Base-by-base conservation (phyloP, 2,888 invertebrate species). In the Linnaemya vulpina region DNA sequence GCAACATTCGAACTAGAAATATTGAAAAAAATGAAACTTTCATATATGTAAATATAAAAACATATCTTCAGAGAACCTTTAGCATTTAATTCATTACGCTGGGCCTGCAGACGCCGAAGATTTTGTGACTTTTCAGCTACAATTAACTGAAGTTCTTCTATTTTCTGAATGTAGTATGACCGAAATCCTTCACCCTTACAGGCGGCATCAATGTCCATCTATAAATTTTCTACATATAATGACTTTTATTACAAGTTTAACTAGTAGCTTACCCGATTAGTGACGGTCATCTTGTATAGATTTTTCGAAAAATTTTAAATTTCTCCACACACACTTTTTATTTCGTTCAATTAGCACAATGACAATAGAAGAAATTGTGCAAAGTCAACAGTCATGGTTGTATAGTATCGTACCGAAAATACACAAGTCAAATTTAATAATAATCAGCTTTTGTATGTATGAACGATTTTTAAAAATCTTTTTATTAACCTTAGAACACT, bases 121-220 rank as follows among this genome's bases (percentile, higher is more conserved):
- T 99, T 99, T 93, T 99, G 99, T 88, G 97, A 97, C 91, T 99
- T 99, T 90, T 99, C 99, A n/a, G 98, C 97, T 7, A 99, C 98
- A 88, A 97, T 95, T 75, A 99, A 94, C 92, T 98, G 98, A 25
- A 99, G 94, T 92, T 99, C 99, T 93, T 99, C 99, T 86, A 99
- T 99, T 93, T 99, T 99, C 68, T 98, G 98, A 88, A 98, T 96
- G 91, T 99, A 99, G 93, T 99, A 99, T 0, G 98, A 97, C 86
- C 98, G 96, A 91, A 99, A 97, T 1, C 98, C 98, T 91, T 98
- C 98, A 9, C 97, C 92, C 77, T 91, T 92, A 49, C 88, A 89
- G 76, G 89, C 90, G 70, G 88, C 60, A 83, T 92, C 92, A 43
- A 91, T 87, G 79, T 92, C 92, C 92, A 92, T 92, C 92, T 92